phyloP scores from a whole-genome alignment of 2,113 vertebrate genomes.

The Oncorhynchus mykiss region DNA sequence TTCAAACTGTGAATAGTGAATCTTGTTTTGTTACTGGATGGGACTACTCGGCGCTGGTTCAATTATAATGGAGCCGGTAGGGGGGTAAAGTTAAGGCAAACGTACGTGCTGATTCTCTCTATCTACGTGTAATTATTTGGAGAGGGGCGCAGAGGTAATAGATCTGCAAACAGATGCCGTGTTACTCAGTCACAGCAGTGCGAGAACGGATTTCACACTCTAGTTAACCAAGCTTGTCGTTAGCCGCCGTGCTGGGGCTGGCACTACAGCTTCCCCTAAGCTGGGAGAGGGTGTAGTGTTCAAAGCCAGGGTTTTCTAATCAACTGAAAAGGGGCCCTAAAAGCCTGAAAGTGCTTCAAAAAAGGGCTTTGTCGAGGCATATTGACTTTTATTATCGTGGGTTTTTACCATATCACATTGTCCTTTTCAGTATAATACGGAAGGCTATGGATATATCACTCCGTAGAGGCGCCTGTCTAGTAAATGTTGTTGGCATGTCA shows the following conservation, averaged over 20 bases:
- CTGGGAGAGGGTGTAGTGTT: neutral
- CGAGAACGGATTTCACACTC: constrained; percentile 53
- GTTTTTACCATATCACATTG: neutral
- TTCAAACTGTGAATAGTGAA: neutral
- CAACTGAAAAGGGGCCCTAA: neutral
- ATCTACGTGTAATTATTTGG: constrained; percentile 13
- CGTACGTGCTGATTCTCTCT: neutral
- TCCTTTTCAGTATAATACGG: neutral
- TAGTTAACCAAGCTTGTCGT: constrained; percentile 34
- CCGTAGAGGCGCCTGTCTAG: neutral
- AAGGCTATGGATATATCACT: neutral
- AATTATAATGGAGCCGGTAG: constrained; percentile 13
- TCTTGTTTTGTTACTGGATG: neutral
- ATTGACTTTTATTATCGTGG: neutral
- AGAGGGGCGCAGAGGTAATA: constrained; percentile 18
- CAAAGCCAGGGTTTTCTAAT: neutral
- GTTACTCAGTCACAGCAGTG: constrained; percentile 4
- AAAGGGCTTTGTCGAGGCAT: neutral
- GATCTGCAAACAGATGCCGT: constrained; percentile 12
- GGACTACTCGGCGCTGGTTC: constrained; percentile 19
- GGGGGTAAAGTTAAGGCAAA: neutral
- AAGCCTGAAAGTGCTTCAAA: neutral
- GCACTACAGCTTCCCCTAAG: neutral
- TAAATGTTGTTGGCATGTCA: too few relatives aligned
- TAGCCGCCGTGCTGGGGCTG: neutral